Evolutionary conservation across 2,888 invertebrate species (phyloP).

Genomic region (Muscina levida): DNA sequence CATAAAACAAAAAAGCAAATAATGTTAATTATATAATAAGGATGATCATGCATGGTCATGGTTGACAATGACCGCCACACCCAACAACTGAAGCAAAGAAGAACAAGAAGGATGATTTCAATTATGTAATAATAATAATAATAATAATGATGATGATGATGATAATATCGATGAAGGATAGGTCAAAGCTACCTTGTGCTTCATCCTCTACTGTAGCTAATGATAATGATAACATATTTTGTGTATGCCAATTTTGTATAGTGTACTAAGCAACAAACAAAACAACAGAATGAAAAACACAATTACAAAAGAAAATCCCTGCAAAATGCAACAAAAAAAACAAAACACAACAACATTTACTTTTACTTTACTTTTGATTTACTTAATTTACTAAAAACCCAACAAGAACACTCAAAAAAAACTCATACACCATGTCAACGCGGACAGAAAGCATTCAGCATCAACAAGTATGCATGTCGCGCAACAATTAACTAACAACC

Average conservation of each 20-base stretch:
- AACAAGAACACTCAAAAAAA: not conserved
- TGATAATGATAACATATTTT: slow-evolving; percentile 54
- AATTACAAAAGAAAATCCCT: slow-evolving; percentile 17
- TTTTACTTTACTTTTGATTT: slow-evolving; percentile 17
- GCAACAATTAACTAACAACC: not conserved
- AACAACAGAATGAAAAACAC: slow-evolving; percentile 1
- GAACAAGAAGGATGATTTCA: slow-evolving; percentile 41
- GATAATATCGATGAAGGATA: slow-evolving; percentile 40
- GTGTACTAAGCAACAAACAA: slow-evolving; percentile 55
- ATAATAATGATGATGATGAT: too few relatives aligned
- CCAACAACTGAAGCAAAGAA: not conserved
- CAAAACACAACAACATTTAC: slow-evolving; percentile 2
- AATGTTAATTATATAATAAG: slow-evolving; percentile 31
- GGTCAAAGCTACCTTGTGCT: slow-evolving; percentile 38
- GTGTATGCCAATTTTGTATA: slow-evolving; percentile 62
- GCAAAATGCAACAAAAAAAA: not conserved
- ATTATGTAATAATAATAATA: slow-evolving; percentile 57
- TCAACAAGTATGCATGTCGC: not conserved
- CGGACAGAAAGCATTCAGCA: not conserved
- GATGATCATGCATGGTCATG: slow-evolving; percentile 10
- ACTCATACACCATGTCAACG: not conserved
- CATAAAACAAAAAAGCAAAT: not conserved
- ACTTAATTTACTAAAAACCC: not conserved
- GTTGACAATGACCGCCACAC: not conserved
- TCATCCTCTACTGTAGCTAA: slow-evolving; percentile 58